Conservation (phyloP, 2,888 invertebrate genomes). For the Agrotis clavis region DNA sequence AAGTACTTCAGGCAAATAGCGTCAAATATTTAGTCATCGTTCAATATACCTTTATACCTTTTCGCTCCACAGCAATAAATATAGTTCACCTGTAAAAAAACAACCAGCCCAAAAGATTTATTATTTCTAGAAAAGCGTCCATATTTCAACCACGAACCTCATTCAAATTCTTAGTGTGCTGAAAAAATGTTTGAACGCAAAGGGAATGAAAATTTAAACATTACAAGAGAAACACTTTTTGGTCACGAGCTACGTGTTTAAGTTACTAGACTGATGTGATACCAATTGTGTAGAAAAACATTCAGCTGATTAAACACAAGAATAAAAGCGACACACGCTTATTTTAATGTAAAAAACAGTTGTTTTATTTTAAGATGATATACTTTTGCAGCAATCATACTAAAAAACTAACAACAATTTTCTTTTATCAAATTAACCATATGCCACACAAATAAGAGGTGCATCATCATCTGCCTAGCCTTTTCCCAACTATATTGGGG, state of each 20-base stretch:
- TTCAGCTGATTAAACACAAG: no score
- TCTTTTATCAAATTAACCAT: background rate
- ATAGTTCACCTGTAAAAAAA: slow-evolving; percentile 38
- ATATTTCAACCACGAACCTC: slow-evolving; percentile 26
- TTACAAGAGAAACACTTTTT: no score
- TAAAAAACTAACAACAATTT: background rate
- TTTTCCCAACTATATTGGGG: no score
- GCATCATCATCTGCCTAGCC: no score
- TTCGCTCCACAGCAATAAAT: slow-evolving; percentile 24
- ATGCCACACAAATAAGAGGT: background rate
- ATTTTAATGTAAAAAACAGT: background rate
- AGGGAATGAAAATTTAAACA: slow-evolving; percentile 26
- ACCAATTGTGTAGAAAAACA: no score
- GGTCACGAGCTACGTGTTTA: no score
- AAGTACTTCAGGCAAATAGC: background rate
- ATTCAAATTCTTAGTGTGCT: slow-evolving; percentile 37
- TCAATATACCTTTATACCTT: background rate
- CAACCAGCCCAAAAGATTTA: slow-evolving; percentile 37
- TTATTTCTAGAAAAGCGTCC: slow-evolving; percentile 20
- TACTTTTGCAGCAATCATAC: background rate
- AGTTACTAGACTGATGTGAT: no score
- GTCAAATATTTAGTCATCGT: background rate
- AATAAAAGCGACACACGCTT: no score
- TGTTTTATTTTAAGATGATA: background rate
- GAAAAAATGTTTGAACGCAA: slow-evolving; percentile 32